Base-by-base conservation (phyloP, 2,888 invertebrate species). In the Salticus scenicus region DNA sequence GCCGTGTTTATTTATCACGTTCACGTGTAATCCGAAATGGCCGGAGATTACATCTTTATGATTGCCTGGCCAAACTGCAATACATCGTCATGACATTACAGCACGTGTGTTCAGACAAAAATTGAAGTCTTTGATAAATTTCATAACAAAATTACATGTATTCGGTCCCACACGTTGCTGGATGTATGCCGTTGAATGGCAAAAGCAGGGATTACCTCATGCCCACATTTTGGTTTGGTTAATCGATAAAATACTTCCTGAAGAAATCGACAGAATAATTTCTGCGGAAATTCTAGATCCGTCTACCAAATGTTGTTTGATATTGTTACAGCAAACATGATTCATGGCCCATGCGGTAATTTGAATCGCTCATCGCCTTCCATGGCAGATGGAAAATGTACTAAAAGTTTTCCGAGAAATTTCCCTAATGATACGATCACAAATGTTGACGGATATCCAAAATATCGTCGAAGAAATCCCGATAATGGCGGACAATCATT, bases 1-100 rank as follows among this genome's bases (percentile, higher is more conserved):
- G 81, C 91, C 92, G 28, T 90, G 91, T 88, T 88, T 91, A n/a
- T 92, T 92, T 88, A 88, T 92, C 8, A 92, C 92, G n/a, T 90
- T 92, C 88, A 92, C 92, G 0, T 91, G 91, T 85, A 92, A 92
- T 89, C 91, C 91, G 1, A 90, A 90, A 17, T 47, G 91, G 91
- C 82, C 74, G 24, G 91, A 92, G 89, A 91, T 90, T 30, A 17
- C 27, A 24, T 82, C 87, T 24, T 84, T 87, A 33, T 83, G 90
- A 0, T 66, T 69, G 12, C 82, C 51, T 14, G 70, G 82, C 7
- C 89, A 89, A 78, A 57, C 42, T 1, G 78, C 89, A 8, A 64
- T 12, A 51, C 10, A 88, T 80, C 63, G 89, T 4, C 90, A 88
- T 47, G 47, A 47, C n/a, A 17, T 47, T 17, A 80, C 66, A 28